Evolutionary conservation across 1,140 invertebrate genomes (phyloP), one percentile per base, ranked within the genome.

Genomic region (Anastatus disparis): DNA sequence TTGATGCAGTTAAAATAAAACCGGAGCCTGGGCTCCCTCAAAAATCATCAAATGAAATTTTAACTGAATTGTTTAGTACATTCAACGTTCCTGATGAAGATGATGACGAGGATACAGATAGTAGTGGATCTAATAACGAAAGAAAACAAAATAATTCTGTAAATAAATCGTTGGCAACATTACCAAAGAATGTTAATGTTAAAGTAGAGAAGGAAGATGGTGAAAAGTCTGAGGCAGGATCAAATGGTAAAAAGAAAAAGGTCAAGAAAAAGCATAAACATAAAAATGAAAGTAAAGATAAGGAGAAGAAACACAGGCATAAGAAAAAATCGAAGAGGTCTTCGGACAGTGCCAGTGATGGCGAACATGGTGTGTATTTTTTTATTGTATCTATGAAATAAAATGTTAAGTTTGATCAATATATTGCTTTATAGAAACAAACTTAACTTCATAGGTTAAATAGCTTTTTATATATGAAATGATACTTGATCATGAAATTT

Each of bases 31-130:
- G 84, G 20, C 40, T 86, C 9, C 85, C 85, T 0, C 82, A 85
- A 59, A 92, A 92, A 77, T 91, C 92, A 4, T 93, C 93, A 0
- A 92, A 90, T 79, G 92, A 94, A 79, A 94, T 94, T 76, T 84
- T 94, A 8, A 91, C 91, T 0, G 93, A 94, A 82, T 84, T 94
- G 0, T 94, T 94, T 76, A 87, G 89, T 58, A 92, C 90, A 4
- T 92, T 93, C 76, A 90, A 92, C 66, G 79, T 81, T n/a, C 82
- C 81, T 8, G 69, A 72, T n/a, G 75, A 22, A 9, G 44, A 70
- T 20, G 48, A 53, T 24, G 73, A 55, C 62, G 73, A 29, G 15
- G 68, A 50, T 22, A 64, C 35, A 2, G 38, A 58, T 73, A 74
- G 15, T 31, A 70, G 31, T 7, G n/a, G n/a, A n/a, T 6, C 9